Evolutionary conservation across 2,797 vertebrate species (phyloP).

Genomic region (Alauda arvensis): DNA sequence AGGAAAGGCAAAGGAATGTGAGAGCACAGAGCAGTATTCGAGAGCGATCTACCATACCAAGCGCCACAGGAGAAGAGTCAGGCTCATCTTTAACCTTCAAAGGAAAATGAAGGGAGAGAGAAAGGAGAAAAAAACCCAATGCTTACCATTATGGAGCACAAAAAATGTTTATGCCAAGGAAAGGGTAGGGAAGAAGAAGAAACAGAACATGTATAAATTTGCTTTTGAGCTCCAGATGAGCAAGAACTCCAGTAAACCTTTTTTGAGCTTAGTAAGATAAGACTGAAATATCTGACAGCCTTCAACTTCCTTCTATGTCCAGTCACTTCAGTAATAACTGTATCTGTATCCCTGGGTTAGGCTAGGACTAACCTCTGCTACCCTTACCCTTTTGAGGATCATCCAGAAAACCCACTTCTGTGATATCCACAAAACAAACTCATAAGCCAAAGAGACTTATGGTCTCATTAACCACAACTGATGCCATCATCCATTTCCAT

Average conservation of each 20-base stretch:
- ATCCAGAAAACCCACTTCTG: not conserved
- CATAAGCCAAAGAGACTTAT: not conserved
- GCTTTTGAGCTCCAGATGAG: not conserved
- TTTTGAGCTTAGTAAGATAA: not conserved
- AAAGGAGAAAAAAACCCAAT: not conserved
- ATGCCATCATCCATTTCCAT: not conserved
- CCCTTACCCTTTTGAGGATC: not conserved
- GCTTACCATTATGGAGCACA: not conserved
- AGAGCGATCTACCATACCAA: conserved; percentile 95
- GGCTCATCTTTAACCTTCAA: conserved; percentile 93
- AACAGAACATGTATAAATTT: not conserved
- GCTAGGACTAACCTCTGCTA: not conserved
- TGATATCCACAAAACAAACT: not conserved
- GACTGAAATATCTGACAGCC: not conserved
- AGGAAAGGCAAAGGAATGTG: conserved; percentile 93
- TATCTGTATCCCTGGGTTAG: not conserved
- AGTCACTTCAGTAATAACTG: not conserved
- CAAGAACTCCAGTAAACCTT: not conserved
- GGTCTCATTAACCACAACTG: not conserved
- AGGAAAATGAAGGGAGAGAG: not conserved
- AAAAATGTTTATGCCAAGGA: not conserved
- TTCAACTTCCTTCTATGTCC: not conserved
- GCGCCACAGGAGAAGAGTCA: conserved; percentile 85
- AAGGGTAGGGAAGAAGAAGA: not conserved
- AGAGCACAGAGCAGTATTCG: conserved; percentile 93